Evolutionary conservation across 2,113 vertebrate species (phyloP).

Genomic region (Thomomys bottae): DNA sequence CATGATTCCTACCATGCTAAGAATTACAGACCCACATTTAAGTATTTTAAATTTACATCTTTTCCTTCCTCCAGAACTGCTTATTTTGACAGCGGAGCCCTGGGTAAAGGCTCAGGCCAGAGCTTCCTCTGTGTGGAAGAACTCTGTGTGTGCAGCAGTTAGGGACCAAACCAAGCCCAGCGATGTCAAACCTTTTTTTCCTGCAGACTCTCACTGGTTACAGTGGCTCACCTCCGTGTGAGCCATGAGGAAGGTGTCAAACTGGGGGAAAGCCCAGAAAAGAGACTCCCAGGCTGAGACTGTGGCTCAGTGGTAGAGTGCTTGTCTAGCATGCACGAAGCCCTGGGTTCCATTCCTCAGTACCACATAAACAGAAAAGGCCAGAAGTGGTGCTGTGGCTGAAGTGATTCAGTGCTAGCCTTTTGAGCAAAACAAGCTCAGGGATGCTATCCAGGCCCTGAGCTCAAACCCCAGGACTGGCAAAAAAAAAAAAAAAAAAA

Average conservation of each 20-base stretch:
- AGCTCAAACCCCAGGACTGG: no score
- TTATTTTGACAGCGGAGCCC: neutral
- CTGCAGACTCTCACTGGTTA: neutral
- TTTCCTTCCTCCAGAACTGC: neutral
- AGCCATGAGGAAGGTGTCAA: neutral
- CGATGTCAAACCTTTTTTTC: neutral
- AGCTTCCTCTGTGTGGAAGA: neutral
- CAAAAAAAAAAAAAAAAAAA: no score
- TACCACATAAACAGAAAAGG: no score
- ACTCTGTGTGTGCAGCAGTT: neutral
- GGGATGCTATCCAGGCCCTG: no score
- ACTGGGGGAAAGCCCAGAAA: neutral
- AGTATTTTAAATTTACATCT: neutral
- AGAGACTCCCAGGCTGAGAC: no score
- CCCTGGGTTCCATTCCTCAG: no score
- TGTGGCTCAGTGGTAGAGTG: no score
- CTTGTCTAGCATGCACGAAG: no score
- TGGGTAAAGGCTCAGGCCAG: neutral
- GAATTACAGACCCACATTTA: neutral
- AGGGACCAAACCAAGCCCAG: neutral
- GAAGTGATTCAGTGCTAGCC: no score
- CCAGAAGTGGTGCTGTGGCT: no score
- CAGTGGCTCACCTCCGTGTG: no score
- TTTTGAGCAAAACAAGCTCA: no score
- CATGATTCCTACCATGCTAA: neutral